phyloP scores from a whole-genome alignment of 2,113 vertebrate species.

The Seriola rivoliana region DNA sequence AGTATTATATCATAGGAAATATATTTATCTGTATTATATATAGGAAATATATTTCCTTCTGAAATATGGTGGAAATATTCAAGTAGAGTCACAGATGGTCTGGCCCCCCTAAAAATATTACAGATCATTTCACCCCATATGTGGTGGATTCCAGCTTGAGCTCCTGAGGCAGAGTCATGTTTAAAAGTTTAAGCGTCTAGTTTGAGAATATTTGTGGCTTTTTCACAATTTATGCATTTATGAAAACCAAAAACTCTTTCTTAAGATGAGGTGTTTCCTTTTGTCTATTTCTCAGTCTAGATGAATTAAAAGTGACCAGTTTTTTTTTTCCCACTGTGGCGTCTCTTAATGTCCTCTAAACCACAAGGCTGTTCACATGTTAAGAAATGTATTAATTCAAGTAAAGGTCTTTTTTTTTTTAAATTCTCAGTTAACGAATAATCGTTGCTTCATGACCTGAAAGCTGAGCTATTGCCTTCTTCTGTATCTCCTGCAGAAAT shows the following conservation, averaged over 20 bases:
- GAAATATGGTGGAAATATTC: not conserved
- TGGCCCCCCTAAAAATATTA: not conserved
- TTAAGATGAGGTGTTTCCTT: not conserved
- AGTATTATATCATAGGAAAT: too few relatives aligned
- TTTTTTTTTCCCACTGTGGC: too few relatives aligned
- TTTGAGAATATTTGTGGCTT: not conserved
- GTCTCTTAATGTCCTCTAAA: too few relatives aligned
- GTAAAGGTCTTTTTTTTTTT: too few relatives aligned
- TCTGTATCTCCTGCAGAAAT: constrained; percentile 85
- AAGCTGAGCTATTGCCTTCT: not conserved
- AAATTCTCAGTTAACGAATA: too few relatives aligned
- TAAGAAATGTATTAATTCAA: too few relatives aligned
- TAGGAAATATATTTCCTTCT: not conserved
- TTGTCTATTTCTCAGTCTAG: not conserved
- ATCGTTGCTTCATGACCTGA: too few relatives aligned
- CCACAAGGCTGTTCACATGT: too few relatives aligned
- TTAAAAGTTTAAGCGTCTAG: not conserved
- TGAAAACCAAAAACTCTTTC: not conserved
- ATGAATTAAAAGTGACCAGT: not conserved
- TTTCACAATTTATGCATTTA: not conserved
- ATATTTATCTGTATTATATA: too few relatives aligned
- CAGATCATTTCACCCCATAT: constrained; percentile 13
- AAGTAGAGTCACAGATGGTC: not conserved
- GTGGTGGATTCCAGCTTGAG: constrained; percentile 6
- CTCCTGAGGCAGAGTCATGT: not conserved